Conservation (phyloP, 1,140 invertebrate genomes). For the Orius laevigatus region DNA sequence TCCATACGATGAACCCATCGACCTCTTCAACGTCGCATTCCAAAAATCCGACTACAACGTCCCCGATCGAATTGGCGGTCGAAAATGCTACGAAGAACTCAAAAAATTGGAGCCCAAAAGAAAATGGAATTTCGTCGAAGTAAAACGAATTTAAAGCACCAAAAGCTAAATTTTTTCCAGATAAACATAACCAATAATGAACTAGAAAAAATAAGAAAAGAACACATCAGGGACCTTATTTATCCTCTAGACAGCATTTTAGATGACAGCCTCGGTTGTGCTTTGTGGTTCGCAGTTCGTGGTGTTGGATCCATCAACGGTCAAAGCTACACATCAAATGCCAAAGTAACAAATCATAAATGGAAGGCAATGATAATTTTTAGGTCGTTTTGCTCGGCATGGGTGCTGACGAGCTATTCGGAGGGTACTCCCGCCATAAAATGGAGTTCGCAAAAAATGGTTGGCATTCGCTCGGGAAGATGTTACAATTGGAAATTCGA, state of each 20-base stretch:
- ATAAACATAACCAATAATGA: slow-evolving; percentile 60
- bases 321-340: slow-evolving; percentile 38
- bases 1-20: slow-evolving; percentile 52
- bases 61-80: slow-evolving; percentile 67
- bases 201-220: slow-evolving; percentile 36
- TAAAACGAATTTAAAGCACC: slow-evolving; percentile 23
- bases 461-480: slow-evolving; percentile 46
- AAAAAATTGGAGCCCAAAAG: slow-evolving; percentile 46
- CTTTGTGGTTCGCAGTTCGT: slow-evolving; percentile 86
- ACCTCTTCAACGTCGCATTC: slow-evolving; percentile 96
- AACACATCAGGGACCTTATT: slow-evolving; percentile 54
- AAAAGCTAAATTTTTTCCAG: slow-evolving; percentile 26
- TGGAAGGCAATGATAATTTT: too few relatives aligned
- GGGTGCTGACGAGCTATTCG: slow-evolving; percentile 94
- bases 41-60: slow-evolving; percentile 40
- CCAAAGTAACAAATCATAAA: slow-evolving; percentile 38
- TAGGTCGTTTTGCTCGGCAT: slow-evolving; percentile 77
- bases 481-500: slow-evolving; percentile 60
- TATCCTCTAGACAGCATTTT: slow-evolving; percentile 70
- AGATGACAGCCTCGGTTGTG: slow-evolving; percentile 90
- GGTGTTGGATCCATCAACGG: slow-evolving; percentile 37
- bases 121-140: slow-evolving; percentile 54
- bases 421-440: slow-evolving; percentile 80
- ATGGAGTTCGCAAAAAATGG: slow-evolving; percentile 43
- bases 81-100: slow-evolving; percentile 55